These are phyloP conservation scores for Monopterus albus DNA, from an alignment of 2,113 vertebrate species.

Conservation along the genomic window DNA sequence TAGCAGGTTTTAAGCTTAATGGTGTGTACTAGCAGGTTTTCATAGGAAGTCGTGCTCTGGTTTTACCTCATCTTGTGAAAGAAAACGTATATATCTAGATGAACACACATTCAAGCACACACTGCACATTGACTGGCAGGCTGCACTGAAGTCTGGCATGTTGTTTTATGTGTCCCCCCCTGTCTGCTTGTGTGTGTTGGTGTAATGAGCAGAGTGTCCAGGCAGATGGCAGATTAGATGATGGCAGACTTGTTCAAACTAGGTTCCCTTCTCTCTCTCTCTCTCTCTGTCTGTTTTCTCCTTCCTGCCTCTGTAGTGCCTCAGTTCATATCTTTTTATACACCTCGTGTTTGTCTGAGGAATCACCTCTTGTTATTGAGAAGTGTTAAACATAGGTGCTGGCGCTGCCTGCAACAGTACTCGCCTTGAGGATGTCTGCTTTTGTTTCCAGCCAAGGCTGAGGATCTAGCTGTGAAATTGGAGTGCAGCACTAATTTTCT, in stretches of 20 bases:
- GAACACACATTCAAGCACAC: not conserved
- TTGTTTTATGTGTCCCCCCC: conserved; percentile 13
- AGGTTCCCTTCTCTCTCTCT: conserved; percentile 15
- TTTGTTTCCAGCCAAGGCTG: conserved; percentile 46
- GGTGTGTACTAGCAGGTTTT: not conserved
- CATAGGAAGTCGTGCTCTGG: not conserved
- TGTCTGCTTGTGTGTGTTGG: conserved; percentile 32
- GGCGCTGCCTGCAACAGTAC: not conserved
- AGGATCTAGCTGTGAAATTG: conserved; percentile 62
- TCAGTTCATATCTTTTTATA: conserved; percentile 14
- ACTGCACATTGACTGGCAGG: conserved; percentile 47
- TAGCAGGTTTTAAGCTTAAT: conserved; percentile 11
- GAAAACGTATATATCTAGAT: conserved; percentile 12
- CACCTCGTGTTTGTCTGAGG: conserved; percentile 21
- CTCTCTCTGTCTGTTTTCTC: conserved; percentile 21
- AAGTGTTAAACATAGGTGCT: conserved; percentile 19
- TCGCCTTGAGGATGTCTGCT: conserved; percentile 35
- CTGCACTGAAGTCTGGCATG: conserved; percentile 54
- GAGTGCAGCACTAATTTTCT: conserved; percentile 47
- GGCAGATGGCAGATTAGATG: conserved; percentile 78
- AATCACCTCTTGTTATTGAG: conserved; percentile 28
- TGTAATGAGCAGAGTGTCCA: conserved; percentile 38
- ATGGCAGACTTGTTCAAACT: conserved; percentile 48
- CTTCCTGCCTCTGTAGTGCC: conserved; percentile 9
- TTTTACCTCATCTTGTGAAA: not conserved